Conservation (phyloP, 2,113 vertebrate species). For the Lanius collurio region DNA sequence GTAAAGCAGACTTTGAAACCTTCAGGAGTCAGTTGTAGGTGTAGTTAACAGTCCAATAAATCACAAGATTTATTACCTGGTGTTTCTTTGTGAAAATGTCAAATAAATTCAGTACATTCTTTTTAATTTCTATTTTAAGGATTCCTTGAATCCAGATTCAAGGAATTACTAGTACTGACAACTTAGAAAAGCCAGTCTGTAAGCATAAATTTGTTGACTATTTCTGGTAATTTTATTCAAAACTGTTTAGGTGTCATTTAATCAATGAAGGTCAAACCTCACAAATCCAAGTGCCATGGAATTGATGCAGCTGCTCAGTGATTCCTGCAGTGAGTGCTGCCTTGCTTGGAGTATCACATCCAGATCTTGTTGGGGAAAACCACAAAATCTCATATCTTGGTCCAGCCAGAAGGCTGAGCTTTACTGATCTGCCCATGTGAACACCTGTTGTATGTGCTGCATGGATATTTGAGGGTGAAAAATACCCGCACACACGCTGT, state of each 20-base stretch:
- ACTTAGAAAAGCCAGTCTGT: neutral
- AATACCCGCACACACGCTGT: neutral
- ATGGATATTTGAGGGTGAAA: neutral
- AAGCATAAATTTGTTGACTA: neutral
- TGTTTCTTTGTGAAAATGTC: neutral
- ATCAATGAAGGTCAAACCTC: neutral
- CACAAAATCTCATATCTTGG: rapidly evolving
- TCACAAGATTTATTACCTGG: neutral
- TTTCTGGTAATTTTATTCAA: neutral
- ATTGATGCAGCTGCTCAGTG: neutral
- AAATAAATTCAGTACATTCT: neutral
- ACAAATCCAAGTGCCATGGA: neutral
- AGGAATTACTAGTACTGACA: neutral
- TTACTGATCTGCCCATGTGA: neutral
- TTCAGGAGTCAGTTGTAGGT: neutral
- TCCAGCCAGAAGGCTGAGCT: neutral
- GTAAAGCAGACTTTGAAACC: neutral
- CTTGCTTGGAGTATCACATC: neutral
- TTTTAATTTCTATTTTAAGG: neutral
- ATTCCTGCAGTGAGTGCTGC: neutral
- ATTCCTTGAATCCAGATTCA: neutral
- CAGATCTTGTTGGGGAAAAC: neutral
- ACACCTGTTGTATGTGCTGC: neutral
- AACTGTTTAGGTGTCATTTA: neutral
- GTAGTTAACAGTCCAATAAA: neutral